Evolutionary conservation across 2,797 vertebrate genomes (phyloP).

Genomic region (Lacerta bilineata): DNA sequence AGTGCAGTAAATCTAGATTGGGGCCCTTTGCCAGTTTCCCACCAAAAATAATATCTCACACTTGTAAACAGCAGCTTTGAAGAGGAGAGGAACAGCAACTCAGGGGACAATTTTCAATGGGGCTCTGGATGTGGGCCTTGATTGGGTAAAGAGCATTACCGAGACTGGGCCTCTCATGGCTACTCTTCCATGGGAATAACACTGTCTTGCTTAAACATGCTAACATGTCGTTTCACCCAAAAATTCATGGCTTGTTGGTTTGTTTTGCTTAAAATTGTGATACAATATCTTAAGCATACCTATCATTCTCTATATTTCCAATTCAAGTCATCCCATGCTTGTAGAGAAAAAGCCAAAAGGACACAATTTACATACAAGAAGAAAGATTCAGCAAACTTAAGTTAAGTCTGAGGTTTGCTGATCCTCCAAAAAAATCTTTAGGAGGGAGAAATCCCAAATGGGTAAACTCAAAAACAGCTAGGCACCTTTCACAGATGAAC

Average conservation of each 20-base stretch:
- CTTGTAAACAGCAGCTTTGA: not conserved
- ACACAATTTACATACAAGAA: too few relatives aligned
- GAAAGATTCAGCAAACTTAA: too few relatives aligned
- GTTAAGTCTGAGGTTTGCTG: too few relatives aligned
- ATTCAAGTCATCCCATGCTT: not conserved
- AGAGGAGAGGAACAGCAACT: not conserved
- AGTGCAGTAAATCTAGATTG: not conserved
- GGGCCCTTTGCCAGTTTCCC: not conserved
- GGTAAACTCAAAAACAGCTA: too few relatives aligned
- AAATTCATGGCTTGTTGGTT: not conserved
- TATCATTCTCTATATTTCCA: not conserved
- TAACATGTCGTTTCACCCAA: not conserved
- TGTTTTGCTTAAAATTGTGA: not conserved
- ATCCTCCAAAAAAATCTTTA: too few relatives aligned
- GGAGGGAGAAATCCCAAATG: too few relatives aligned
- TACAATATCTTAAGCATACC: not conserved
- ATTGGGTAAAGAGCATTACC: not conserved
- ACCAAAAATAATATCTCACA: not conserved
- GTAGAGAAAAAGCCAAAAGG: not conserved
- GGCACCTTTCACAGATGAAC: too few relatives aligned
- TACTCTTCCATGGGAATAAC: not conserved
- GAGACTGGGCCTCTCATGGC: not conserved
- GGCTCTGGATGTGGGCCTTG: not conserved
- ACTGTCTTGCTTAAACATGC: not conserved
- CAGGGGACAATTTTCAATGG: not conserved